phyloP scores from a whole-genome alignment of 2,113 vertebrate genomes.

The Rhabdornis inornatus region DNA sequence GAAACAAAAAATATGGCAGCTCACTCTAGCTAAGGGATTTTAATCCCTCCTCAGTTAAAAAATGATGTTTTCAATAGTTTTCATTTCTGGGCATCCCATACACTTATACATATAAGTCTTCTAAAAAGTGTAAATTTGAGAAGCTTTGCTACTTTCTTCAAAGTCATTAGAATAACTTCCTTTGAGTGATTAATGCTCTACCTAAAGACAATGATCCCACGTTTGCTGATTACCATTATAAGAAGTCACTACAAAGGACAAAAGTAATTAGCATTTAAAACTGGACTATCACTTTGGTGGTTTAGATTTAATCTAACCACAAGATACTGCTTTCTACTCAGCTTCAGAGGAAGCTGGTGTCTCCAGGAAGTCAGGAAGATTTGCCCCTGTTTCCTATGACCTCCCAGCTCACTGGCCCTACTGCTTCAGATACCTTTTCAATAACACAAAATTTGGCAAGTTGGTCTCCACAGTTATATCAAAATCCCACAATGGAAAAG shows the following conservation, averaged over 20 bases:
- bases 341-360: neutral
- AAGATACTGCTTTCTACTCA: neutral
- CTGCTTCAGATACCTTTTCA: neutral
- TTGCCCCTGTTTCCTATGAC: neutral
- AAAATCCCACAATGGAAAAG: neutral
- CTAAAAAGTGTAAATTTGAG: neutral
- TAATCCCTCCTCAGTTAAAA: neutral
- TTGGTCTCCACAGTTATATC: neutral
- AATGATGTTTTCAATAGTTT: neutral
- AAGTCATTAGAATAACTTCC: neutral
- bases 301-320: neutral
- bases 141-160: neutral
- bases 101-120: neutral
- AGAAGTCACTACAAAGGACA: neutral
- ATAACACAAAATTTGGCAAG: neutral
- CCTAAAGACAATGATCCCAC: neutral
- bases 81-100: neutral
- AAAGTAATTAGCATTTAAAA: neutral
- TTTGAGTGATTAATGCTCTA: neutral
- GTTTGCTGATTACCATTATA: neutral
- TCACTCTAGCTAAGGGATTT: neutral
- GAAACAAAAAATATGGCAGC: neutral
- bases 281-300: neutral
- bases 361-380: neutral
- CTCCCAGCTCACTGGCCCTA: neutral